Conservation (phyloP, 2,797 vertebrate genomes). For the Notamacropus eugenii region DNA sequence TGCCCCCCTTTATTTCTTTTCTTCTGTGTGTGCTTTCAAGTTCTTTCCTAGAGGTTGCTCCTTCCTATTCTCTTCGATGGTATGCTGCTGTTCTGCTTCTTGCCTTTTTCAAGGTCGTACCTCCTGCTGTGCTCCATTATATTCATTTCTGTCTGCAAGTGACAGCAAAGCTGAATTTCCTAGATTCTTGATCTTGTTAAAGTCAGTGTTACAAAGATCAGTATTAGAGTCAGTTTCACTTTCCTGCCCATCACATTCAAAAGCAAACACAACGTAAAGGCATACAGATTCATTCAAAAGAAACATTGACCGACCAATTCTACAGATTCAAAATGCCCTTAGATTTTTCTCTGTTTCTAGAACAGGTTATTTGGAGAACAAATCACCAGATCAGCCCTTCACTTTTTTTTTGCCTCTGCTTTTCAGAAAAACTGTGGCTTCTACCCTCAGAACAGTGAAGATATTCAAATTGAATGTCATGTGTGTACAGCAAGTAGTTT, state of each 20-base stretch:
- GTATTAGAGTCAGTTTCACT: constrained; percentile 65
- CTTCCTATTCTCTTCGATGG: not conserved
- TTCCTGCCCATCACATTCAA: constrained; percentile 51
- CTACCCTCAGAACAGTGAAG: not conserved
- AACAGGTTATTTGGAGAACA: constrained; percentile 25
- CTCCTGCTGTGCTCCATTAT: constrained; percentile 38
- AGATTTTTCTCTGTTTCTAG: not conserved
- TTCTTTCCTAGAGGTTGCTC: not conserved
- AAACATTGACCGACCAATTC: not conserved
- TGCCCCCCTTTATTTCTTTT: not conserved
- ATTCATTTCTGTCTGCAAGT: constrained; percentile 60
- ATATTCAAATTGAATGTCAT: constrained; percentile 9
- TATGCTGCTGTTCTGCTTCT: not conserved
- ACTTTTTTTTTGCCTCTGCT: constrained; percentile 8
- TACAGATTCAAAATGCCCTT: not conserved
- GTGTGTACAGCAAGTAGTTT: not conserved
- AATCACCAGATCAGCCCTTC: not conserved
- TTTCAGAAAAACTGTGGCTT: constrained; percentile 18
- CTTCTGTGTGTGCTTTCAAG: not conserved
- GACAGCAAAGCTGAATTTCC: constrained; percentile 58
- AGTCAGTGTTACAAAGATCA: constrained; percentile 65
- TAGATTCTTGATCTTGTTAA: constrained; percentile 60
- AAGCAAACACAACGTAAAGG: constrained; percentile 23
- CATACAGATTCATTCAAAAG: constrained; percentile 51
- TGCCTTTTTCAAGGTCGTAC: constrained; percentile 18